Evolutionary conservation across 2,113 vertebrate genomes (phyloP), one percentile per base, ranked within the genome.

Genomic region (Formicarius rufipectus): DNA sequence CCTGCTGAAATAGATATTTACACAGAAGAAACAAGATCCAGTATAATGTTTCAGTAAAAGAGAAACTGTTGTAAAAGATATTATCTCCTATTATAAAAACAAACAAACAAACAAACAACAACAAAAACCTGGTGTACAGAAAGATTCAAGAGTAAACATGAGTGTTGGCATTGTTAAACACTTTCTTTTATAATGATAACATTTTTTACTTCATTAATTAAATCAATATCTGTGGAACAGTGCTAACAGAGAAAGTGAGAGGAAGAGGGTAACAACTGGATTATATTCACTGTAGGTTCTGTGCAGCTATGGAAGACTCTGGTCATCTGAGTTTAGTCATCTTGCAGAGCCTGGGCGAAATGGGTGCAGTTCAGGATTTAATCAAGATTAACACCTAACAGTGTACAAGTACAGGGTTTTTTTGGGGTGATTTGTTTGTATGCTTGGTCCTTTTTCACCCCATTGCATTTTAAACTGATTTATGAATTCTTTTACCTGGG

Each of bases 191-290:
- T 58, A 66, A 58, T 27, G 14, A 9, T 45, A 73, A 22, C 4
- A 42, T 64, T 53, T 93, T 74, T 89, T 87, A 7, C 44, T 69
- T 76, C n/a, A 20, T 72, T 91, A 64, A 69, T 68, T 58, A 76
- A 25, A 76, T 84, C 23, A 82, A 2, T 62, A 64, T 23, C 40
- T 50, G 45, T n/a, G 17, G 27, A n/a, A 19, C 37, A 69, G 31
- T 25, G 20, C 10, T 78, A 79, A 50, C 24, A 64, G 39, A 71
- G 39, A 67, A 87, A 87, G 14, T n/a, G 59, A 23, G 28, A 85
- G 7, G 37, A 60, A 84, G 74, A 66, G 4, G 5, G 17, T 49
- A 60, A 72, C 0, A 0, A 9, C 0, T 89, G 20, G 18, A 37
- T 94, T 24, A 50, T 15, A 24, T 10, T 31, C n/a, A 14, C 31